Evolutionary conservation across 2,888 invertebrate genomes (phyloP).

Genomic region (Lamproptera curius): DNA sequence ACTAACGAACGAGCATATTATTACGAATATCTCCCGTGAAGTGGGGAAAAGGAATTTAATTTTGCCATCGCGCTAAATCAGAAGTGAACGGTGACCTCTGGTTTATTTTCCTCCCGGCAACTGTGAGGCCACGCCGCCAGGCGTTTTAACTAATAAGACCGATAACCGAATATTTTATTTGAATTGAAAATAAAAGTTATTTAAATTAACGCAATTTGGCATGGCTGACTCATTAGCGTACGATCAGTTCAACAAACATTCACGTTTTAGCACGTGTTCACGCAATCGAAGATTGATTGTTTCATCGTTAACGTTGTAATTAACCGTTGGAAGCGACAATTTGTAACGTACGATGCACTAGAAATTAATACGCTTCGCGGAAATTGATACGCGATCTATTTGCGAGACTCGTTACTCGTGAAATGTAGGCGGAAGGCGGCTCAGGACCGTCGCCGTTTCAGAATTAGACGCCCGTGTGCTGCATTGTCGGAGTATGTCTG

Average conservation of each 20-base stretch:
- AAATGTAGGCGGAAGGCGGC: constrained; percentile 49
- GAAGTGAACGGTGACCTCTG: background rate
- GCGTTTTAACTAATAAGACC: too few species aligned
- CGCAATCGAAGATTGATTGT: constrained; percentile 6
- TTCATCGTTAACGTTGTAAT: constrained; percentile 7
- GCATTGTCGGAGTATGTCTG: constrained; percentile 22
- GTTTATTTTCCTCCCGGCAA: background rate
- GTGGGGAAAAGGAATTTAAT: background rate
- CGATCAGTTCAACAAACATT: too few species aligned
- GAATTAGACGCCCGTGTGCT: constrained; percentile 32
- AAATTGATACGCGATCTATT: constrained; percentile 37
- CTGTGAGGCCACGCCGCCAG: too few species aligned
- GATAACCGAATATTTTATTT: too few species aligned
- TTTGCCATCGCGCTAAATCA: background rate
- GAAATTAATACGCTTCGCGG: constrained; percentile 22
- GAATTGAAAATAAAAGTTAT: too few species aligned
- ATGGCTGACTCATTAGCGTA: too few species aligned
- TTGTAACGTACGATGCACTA: constrained; percentile 20
- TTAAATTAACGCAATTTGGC: too few species aligned
- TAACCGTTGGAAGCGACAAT: constrained; percentile 16
- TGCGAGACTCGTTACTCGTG: constrained; percentile 40
- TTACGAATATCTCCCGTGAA: too few species aligned
- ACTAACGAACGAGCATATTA: too few species aligned
- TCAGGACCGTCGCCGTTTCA: constrained; percentile 29
- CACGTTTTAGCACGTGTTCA: background rate